Conservation (phyloP, 23 tunicate species). For the Styela clava region DNA sequence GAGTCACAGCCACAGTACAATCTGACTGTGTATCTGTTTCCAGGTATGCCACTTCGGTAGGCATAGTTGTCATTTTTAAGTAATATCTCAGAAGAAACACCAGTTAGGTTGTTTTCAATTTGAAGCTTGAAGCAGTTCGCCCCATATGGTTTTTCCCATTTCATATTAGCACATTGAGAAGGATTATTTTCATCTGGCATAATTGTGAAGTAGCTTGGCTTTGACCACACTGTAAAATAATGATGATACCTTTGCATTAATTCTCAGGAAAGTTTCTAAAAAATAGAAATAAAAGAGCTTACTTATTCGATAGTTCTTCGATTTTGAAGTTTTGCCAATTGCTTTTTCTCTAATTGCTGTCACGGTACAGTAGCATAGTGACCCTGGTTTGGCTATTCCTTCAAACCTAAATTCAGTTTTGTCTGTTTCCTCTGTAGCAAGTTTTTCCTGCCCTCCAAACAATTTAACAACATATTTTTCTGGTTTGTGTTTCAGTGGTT, state of each 20-base stretch:
- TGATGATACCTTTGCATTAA: too few relatives aligned
- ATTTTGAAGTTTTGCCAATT: background rate
- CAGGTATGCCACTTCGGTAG: background rate
- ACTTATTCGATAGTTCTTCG: background rate
- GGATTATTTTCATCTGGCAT: background rate
- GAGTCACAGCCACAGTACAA: background rate
- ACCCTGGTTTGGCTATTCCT: background rate
- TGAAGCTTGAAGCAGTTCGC: background rate
- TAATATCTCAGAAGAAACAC: background rate
- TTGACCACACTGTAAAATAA: background rate
- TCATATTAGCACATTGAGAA: background rate
- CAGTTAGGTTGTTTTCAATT: background rate
- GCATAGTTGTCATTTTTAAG: background rate
- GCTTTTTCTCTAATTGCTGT: background rate
- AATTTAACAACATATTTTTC: background rate
- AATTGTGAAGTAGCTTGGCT: background rate
- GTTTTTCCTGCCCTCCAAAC: background rate
- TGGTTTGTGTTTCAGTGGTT: background rate
- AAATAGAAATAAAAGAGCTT: too few relatives aligned
- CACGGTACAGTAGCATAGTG: background rate
- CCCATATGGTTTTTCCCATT: background rate
- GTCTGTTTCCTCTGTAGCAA: background rate
- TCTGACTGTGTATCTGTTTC: background rate
- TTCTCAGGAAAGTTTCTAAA: too few relatives aligned
- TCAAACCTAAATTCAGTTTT: background rate